Base-by-base conservation (phyloP, 1,140 invertebrate genomes). In the Trissolcus basalis region DNA sequence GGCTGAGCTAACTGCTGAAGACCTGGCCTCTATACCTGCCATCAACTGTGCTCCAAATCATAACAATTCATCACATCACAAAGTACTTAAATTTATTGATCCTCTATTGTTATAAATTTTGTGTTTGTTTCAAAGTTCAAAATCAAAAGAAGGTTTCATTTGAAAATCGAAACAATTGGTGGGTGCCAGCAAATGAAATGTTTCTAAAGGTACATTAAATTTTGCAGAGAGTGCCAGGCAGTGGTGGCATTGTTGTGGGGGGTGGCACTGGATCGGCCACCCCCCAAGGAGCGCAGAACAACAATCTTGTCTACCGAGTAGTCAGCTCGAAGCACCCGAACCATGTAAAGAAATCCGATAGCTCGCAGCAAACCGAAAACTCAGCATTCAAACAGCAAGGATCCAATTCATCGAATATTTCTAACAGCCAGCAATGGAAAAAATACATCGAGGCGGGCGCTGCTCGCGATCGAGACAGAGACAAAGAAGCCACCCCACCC, bases 351-450 rank as follows among this genome's bases (percentile, higher is more conserved):
- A 91, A 91, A 65, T 88, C 90, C 8, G 90, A 91, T 71, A 91
- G 90, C 47, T 88, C 89, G 7, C 90, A 91, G 67, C 90, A 91
- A 78, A 91, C 91, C 0, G 91, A 91, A 55, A 90, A 85, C 68
- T 90, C 88, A 70, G 88, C 89, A 32, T 91, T 91, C 79, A 90
- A 90, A 80, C 80, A 80, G 39, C 69, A 80, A 83, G 64, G 80
- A 48, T 71, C 80, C 49, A 85, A 86, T 70, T 74, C 81, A 12
- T 59, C 81, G 9, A 86, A 82, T 83, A 89, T 88, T 78, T 81
- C 89, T 0, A 89, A 89, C 54, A 90, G 89, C 33, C 90, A 87
- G 55, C 86, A 90, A 85, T 91, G 90, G 90, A 91, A 90, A 48
- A 91, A 90, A 50, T 90, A 90, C 61, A 89, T 90, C 45, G 89